Conservation (phyloP, 2,797 vertebrate species). For the Graptemys geographica region DNA sequence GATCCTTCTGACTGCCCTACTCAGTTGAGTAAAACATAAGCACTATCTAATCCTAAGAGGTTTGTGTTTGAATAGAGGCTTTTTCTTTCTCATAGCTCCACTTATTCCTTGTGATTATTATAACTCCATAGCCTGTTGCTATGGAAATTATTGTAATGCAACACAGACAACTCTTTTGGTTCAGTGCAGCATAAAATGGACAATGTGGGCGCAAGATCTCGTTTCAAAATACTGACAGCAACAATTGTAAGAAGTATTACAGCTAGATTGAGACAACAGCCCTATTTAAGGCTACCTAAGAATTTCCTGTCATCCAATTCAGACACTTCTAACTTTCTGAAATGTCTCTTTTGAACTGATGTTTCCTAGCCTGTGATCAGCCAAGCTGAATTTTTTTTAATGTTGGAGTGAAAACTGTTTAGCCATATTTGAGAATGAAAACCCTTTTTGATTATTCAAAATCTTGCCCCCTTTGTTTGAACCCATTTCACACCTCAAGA, state of each 20-base stretch:
- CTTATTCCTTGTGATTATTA: neutral
- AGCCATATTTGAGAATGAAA: neutral
- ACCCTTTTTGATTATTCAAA: neutral
- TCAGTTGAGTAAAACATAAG: neutral
- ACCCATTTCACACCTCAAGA: neutral
- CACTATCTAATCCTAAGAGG: neutral
- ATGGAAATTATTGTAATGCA: rapidly evolving
- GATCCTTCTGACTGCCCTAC: rapidly evolving
- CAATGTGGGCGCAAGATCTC: neutral
- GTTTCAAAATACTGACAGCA: neutral
- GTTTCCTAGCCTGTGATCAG: neutral
- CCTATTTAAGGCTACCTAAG: conserved; percentile 24
- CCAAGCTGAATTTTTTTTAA: neutral
- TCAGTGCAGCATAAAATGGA: neutral
- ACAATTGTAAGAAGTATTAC: neutral
- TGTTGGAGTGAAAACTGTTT: neutral
- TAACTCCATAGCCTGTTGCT: neutral
- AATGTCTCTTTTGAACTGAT: neutral
- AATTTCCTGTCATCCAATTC: neutral
- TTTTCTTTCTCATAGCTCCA: neutral
- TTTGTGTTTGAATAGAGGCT: neutral
- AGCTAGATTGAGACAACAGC: neutral
- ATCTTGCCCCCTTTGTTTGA: neutral
- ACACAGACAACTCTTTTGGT: neutral
- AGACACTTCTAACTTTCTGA: neutral